Percentiles rank a stretch among this genome's conserved stretches.
These are phyloP conservation scores for Siniperca knerii DNA, from an alignment of 2,113 vertebrate genomes.

Conservation along the genomic window DNA sequence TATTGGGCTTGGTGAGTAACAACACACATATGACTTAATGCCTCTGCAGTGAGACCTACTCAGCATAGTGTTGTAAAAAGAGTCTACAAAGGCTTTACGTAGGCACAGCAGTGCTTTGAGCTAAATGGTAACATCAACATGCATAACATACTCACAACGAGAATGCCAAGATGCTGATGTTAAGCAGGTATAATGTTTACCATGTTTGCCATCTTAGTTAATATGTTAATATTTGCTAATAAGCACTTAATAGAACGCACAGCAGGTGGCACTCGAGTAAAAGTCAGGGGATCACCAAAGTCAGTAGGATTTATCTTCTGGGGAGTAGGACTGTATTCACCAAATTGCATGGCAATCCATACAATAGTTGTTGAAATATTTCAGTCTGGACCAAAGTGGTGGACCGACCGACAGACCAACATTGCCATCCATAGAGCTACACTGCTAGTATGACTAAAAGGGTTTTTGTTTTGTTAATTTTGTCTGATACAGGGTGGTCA, in stretches of 20 bases:
- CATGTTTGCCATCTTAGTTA: neutral
- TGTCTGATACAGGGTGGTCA: neutral
- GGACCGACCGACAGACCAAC: neutral
- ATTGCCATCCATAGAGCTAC: neutral
- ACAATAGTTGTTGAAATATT: neutral
- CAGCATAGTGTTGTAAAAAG: neutral
- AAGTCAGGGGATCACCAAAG: neutral
- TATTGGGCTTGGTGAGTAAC: constrained; percentile 86
- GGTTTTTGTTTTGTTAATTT: neutral
- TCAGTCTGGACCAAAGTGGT: neutral
- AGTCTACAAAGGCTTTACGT: neutral
- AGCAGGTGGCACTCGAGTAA: neutral
- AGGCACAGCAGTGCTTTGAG: neutral
- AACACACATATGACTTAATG: too few relatives aligned
- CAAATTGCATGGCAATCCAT: neutral
- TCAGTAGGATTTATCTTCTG: neutral
- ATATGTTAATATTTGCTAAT: neutral
- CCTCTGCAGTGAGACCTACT: neutral
- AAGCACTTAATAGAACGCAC: neutral
- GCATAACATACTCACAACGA: neutral
- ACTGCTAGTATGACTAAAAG: neutral
- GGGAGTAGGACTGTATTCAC: neutral
- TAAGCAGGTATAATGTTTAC: neutral
- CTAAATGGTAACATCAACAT: neutral
- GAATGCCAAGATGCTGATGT: neutral